Evolutionary conservation across 1,140 invertebrate species (phyloP).

Genomic region (Brachionus sp.): DNA sequence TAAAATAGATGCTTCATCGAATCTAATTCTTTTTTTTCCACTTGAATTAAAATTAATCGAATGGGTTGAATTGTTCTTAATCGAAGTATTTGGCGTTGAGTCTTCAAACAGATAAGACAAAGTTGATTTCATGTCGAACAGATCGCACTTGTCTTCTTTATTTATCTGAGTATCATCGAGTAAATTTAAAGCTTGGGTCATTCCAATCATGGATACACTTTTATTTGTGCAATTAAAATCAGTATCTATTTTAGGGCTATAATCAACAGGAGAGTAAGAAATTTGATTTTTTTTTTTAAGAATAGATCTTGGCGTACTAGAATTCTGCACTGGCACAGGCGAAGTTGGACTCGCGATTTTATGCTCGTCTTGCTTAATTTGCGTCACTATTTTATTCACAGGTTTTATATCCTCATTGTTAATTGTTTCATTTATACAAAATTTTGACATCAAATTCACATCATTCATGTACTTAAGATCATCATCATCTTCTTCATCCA

Average conservation of each 20-base stretch:
- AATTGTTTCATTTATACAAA: conserved; percentile 27
- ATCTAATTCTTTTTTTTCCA: neutral
- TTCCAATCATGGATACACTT: neutral
- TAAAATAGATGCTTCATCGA: conserved; percentile 8
- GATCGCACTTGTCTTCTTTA: neutral
- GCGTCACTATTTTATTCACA: neutral
- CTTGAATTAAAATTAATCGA: neutral
- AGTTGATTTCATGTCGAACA: conserved; percentile 28
- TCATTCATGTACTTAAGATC: conserved; percentile 23
- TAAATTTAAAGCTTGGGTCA: conserved; percentile 23
- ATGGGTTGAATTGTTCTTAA: neutral
- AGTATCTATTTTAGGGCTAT: neutral
- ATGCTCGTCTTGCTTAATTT: neutral
- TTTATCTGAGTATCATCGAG: neutral
- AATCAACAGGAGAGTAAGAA: neutral
- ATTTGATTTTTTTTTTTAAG: neutral
- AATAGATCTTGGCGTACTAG: conserved; percentile 13
- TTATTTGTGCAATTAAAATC: neutral
- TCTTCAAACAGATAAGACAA: neutral
- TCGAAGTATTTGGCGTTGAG: neutral
- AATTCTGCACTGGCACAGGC: neutral
- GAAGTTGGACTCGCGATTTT: neutral
- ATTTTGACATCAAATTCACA: neutral
- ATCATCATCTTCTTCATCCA: conserved; percentile 29
- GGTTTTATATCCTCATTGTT: neutral